phyloP scores from a whole-genome alignment of 2,113 vertebrate genomes.

The Collichthys lucidus region DNA sequence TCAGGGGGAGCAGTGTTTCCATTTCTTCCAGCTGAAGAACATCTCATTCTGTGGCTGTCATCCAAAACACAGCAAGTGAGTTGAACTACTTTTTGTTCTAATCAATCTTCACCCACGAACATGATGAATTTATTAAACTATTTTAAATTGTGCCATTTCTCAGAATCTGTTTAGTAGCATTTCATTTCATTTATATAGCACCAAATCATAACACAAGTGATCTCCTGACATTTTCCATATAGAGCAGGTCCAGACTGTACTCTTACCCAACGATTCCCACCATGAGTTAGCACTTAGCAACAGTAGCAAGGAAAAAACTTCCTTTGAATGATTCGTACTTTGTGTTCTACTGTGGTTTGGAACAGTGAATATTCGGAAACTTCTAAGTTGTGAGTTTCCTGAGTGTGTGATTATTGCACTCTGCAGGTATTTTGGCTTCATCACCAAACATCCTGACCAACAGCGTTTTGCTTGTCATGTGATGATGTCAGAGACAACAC shows the following conservation, averaged over 20 bases:
- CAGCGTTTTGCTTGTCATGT: constrained; percentile 97
- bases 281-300: too few species aligned
- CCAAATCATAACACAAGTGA: too few species aligned
- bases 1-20: constrained; percentile 92
- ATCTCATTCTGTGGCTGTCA: constrained; percentile 97
- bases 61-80: constrained; percentile 94
- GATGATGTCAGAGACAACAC: constrained; percentile 92
- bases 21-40: constrained; percentile 98
- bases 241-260: too few species aligned
- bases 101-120: not conserved
- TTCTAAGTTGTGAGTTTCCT: not conserved
- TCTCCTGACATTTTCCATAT: too few species aligned
- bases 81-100: not conserved
- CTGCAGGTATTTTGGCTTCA: constrained; percentile 94
- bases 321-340: too few species aligned
- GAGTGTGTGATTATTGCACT: not conserved
- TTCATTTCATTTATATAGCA: not conserved
- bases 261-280: too few species aligned
- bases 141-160: not conserved
- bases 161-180: not conserved
- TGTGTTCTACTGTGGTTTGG: not conserved
- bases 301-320: too few species aligned
- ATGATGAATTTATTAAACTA: not conserved
- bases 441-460: constrained; percentile 94
- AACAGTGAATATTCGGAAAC: not conserved